Evolutionary conservation across 2,888 invertebrate genomes (phyloP).

Genomic region (Netelia inedita): DNA sequence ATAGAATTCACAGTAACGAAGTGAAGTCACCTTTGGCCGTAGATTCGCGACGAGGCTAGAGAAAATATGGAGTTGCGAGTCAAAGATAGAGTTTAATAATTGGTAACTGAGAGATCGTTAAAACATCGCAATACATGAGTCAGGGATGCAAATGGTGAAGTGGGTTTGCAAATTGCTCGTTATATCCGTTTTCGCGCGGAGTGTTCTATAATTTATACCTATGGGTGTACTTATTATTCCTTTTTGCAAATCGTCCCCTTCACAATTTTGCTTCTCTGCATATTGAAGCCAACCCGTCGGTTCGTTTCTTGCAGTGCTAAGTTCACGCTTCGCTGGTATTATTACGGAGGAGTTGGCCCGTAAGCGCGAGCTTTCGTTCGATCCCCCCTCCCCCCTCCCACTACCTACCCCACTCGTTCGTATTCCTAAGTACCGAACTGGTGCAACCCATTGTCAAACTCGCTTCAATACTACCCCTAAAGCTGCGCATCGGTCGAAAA

Average conservation of each 20-base stretch:
- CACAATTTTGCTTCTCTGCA: background rate
- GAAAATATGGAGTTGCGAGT: no score
- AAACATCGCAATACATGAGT: constrained; percentile 33
- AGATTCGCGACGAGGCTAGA: no score
- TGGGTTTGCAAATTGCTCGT: constrained; percentile 27
- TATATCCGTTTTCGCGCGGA: constrained; percentile 13
- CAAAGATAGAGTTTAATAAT: constrained; percentile 58
- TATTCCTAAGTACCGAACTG: background rate
- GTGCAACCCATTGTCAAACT: constrained; percentile 42
- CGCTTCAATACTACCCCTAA: constrained; percentile 28
- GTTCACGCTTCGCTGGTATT: constrained; percentile 58
- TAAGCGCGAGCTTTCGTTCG: constrained; percentile 39
- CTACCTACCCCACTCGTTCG: constrained; percentile 8
- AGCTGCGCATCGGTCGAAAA: background rate
- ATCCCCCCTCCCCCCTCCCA: background rate
- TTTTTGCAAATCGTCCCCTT: background rate
- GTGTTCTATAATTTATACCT: background rate
- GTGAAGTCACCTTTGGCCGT: no score
- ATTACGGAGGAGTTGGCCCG: constrained; percentile 58
- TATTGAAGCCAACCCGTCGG: constrained; percentile 27
- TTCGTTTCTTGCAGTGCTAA: constrained; percentile 51
- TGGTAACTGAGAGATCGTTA: constrained; percentile 65
- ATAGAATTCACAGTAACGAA: no score
- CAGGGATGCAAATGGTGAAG: no score
- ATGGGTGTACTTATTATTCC: background rate